These are phyloP conservation scores for Zeus faber DNA, from an alignment of 2,113 vertebrate genomes.

Conservation along the genomic window DNA sequence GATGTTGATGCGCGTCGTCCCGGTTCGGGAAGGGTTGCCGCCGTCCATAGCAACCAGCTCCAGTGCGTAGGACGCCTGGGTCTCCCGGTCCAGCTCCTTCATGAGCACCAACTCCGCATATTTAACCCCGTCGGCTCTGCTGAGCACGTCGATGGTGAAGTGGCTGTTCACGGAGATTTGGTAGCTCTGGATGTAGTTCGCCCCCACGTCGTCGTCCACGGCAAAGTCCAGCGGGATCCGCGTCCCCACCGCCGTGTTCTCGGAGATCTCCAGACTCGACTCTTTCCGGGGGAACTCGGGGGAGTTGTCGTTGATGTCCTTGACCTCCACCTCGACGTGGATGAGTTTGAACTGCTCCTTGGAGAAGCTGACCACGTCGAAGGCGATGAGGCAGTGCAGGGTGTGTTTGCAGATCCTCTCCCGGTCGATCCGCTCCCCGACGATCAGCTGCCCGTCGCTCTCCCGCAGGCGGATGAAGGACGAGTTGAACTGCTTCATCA, in stretches of 20 bases:
- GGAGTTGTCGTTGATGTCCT: constrained; percentile 94
- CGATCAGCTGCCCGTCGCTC: constrained; percentile 90
- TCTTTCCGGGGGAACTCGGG: constrained; percentile 87
- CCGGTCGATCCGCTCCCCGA: constrained; percentile 90
- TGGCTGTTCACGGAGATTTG: constrained; percentile 91
- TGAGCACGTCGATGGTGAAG: constrained; percentile 90
- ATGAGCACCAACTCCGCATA: constrained; percentile 92
- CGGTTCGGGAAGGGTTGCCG: constrained; percentile 84
- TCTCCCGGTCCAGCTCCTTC: constrained; percentile 91
- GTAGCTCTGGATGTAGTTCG: constrained; percentile 91
- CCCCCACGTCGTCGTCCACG: constrained; percentile 87
- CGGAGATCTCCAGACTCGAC: constrained; percentile 86
- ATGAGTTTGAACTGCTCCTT: constrained; percentile 90
- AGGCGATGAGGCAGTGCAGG: constrained; percentile 85
- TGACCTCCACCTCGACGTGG: constrained; percentile 96
- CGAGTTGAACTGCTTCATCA: constrained; percentile 96
- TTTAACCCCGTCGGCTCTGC: constrained; percentile 90
- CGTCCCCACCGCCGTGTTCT: constrained; percentile 88
- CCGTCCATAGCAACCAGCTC: constrained; percentile 92
- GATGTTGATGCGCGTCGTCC: constrained; percentile 83
- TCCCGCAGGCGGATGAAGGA: constrained; percentile 88
- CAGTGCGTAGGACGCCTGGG: constrained; percentile 83
- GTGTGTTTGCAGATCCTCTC: constrained; percentile 86
- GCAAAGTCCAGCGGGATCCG: constrained; percentile 90
- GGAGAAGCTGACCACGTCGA: constrained; percentile 94